Evolutionary conservation across 2,888 invertebrate genomes (phyloP).

Genomic region (Lumbricus terrestris): DNA sequence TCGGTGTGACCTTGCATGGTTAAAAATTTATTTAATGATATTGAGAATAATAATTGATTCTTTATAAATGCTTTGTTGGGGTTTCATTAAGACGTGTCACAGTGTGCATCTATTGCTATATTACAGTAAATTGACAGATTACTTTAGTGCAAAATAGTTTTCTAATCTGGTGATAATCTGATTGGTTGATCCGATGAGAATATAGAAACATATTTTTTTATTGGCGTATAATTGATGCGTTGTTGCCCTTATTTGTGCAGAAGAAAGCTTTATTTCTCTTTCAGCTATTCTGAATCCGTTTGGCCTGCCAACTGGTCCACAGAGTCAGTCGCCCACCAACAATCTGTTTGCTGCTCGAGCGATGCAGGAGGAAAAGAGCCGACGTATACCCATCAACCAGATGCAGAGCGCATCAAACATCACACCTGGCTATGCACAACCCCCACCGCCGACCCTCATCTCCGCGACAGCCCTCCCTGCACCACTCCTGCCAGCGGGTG

Average conservation of each 20-base stretch:
- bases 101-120: neutral
- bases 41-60: no score
- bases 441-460: neutral
- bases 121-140: no score
- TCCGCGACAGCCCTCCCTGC: neutral
- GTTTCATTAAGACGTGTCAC: neutral
- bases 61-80: no score
- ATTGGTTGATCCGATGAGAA: neutral
- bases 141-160: no score
- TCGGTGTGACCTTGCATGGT: no score
- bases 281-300: conserved; percentile 30
- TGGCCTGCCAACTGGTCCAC: conserved; percentile 17
- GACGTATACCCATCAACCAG: conserved; percentile 22
- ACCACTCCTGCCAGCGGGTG: neutral
- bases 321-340: conserved; percentile 14
- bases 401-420: neutral
- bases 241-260: neutral
- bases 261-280: neutral
- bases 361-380: conserved; percentile 15
- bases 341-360: conserved; percentile 20
- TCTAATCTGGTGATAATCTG: neutral
- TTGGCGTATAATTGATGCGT: neutral
- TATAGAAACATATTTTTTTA: neutral
- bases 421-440: conserved; percentile 14
- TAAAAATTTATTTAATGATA: no score